Conservation (phyloP, 2,797 vertebrate genomes). For the Choloepus didactylus region DNA sequence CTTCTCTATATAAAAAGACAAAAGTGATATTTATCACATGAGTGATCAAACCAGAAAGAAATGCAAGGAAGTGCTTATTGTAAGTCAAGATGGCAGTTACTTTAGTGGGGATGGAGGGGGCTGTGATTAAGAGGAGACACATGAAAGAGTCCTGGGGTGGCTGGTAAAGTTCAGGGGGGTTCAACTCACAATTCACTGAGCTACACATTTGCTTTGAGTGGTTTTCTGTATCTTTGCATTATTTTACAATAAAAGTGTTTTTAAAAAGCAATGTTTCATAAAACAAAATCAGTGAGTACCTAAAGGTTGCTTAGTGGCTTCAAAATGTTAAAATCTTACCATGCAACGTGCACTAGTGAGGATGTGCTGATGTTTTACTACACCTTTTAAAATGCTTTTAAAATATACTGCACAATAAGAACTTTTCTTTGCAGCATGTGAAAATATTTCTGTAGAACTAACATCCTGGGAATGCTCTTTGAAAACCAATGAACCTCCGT, state of each 20-base stretch:
- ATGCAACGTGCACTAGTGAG: background rate
- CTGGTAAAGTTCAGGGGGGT: background rate
- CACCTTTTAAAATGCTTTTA: constrained; percentile 22
- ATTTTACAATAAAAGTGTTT: constrained; percentile 39
- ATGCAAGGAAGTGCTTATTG: background rate
- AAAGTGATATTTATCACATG: background rate
- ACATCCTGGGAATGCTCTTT: constrained; percentile 47
- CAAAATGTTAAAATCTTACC: constrained; percentile 44
- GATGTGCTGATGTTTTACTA: constrained; percentile 36
- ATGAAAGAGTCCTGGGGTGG: background rate
- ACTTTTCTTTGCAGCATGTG: constrained; percentile 61
- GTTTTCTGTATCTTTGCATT: constrained; percentile 28
- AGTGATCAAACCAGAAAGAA: background rate
- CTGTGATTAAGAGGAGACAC: accelerated
- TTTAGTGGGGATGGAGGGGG: background rate
- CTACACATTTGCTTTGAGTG: background rate
- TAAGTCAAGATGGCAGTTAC: background rate
- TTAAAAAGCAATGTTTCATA: constrained; percentile 45
- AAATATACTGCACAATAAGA: constrained; percentile 53
- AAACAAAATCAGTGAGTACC: constrained; percentile 40
- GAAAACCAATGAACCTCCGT: constrained; percentile 28
- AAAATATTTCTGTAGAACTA: constrained; percentile 35
- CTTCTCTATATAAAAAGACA: background rate
- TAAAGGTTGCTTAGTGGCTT: constrained; percentile 21
- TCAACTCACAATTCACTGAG: constrained; percentile 17